phyloP scores from a whole-genome alignment of 2,888 invertebrate genomes.

The Drosophila setosimentum region DNA sequence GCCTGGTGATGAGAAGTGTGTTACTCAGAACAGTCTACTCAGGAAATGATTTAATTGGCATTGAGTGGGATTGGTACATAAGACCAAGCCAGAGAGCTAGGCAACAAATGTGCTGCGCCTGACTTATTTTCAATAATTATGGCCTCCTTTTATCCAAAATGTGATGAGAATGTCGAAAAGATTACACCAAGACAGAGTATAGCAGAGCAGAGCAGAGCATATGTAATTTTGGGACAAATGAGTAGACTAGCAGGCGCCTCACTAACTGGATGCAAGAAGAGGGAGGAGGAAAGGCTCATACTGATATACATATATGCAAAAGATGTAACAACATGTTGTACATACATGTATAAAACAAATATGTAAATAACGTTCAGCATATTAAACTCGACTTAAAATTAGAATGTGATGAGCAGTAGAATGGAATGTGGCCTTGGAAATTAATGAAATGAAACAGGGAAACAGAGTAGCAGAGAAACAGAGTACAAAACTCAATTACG shows the following conservation, averaged over 20 bases:
- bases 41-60: conserved; percentile 67
- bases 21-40: conserved; percentile 59
- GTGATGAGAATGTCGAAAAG: conserved; percentile 65
- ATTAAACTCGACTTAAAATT: conserved; percentile 52
- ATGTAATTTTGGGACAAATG: conserved; percentile 34
- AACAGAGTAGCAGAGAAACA: conserved; percentile 12
- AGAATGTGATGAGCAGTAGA: conserved; percentile 26
- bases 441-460: conserved; percentile 17
- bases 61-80: conserved; percentile 26
- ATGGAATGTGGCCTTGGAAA: conserved; percentile 19
- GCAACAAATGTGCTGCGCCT: conserved; percentile 72
- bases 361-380: conserved; percentile 47
- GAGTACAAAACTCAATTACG: conserved; percentile 75
- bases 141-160: conserved; percentile 33
- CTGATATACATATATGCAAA: conserved; percentile 55
- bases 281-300: not conserved
- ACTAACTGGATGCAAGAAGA: no score
- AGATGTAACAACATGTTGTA: conserved; percentile 31
- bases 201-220: conserved; percentile 14
- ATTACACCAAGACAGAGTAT: conserved; percentile 40
- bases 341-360: conserved; percentile 6
- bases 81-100: conserved; percentile 10
- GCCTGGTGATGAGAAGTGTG: conserved; percentile 18
- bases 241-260: conserved; percentile 58
- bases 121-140: conserved; percentile 72